These are phyloP conservation scores for Hydrolagus colliei DNA, from an alignment of 2,797 vertebrate species.

Conservation along the genomic window DNA sequence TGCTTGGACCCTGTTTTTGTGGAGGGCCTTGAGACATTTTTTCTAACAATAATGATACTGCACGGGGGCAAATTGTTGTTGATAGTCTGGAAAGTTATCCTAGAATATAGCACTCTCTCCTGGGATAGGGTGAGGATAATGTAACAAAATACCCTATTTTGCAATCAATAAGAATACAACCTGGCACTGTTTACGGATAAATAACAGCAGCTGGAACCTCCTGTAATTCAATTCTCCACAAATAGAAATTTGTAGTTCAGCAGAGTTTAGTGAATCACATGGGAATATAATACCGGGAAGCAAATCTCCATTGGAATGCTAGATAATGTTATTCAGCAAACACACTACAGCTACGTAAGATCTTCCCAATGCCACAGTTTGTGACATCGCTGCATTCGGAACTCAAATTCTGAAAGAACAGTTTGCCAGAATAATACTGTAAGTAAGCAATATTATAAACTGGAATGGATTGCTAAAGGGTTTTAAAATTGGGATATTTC, in stretches of 20 bases:
- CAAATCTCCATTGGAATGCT: background rate
- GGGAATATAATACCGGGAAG: background rate
- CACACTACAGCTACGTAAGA: background rate
- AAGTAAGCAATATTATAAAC: background rate
- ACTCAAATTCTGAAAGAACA: too few relatives aligned
- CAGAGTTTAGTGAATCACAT: background rate
- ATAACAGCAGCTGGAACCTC: background rate
- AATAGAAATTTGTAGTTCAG: background rate
- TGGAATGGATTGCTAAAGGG: background rate
- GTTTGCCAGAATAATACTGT: background rate
- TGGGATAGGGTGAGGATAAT: background rate
- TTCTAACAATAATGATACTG: too few relatives aligned
- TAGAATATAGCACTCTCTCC: background rate
- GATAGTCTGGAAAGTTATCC: background rate
- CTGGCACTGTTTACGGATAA: background rate
- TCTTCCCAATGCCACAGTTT: background rate
- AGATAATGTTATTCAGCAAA: background rate
- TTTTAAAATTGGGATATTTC: background rate
- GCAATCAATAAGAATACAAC: background rate
- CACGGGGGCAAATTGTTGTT: too few relatives aligned
- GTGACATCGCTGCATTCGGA: too few relatives aligned
- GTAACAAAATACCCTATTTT: background rate
- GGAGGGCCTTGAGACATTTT: too few relatives aligned
- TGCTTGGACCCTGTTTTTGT: too few relatives aligned
- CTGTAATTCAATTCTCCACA: constrained; percentile 7